Evolutionary conservation across 2,797 vertebrate genomes (phyloP).

Genomic region (Lateolabrax maculatus): DNA sequence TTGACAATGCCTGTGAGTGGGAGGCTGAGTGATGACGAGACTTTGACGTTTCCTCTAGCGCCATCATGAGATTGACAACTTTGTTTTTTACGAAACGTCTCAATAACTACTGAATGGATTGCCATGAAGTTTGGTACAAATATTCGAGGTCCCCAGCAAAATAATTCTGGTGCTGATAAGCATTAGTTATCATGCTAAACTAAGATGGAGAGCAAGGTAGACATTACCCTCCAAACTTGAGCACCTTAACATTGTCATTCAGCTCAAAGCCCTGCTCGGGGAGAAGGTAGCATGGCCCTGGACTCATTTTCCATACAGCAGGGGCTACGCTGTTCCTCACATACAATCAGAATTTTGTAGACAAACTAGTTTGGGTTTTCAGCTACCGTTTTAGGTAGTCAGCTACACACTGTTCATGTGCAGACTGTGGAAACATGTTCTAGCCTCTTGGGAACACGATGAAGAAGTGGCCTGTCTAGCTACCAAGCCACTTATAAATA

Average conservation of each 20-base stretch:
- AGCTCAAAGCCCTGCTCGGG: neutral
- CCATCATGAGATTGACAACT: neutral
- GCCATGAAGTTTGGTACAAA: neutral
- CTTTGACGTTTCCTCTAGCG: neutral
- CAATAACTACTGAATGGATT: neutral
- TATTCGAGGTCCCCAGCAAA: neutral
- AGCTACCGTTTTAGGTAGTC: slow-evolving; percentile 24
- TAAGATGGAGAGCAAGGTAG: neutral
- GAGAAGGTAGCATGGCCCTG: neutral
- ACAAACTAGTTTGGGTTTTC: slow-evolving; percentile 18
- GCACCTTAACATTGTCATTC: neutral
- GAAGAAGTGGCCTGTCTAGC: slow-evolving; percentile 67
- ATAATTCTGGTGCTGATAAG: neutral
- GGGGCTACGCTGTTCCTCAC: neutral
- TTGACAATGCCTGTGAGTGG: slow-evolving; percentile 35
- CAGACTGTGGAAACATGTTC: slow-evolving; percentile 58
- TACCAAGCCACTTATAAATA: slow-evolving; percentile 66
- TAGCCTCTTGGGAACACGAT: slow-evolving; percentile 67
- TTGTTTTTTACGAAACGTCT: no score
- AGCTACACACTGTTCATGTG: slow-evolving; percentile 50
- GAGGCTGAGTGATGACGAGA: slow-evolving; percentile 42
- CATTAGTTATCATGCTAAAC: neutral
- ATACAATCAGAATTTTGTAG: slow-evolving; percentile 10
- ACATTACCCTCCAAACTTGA: neutral
- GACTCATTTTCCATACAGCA: neutral